These are phyloP conservation scores for Oxygymnocypris stewartii DNA, from an alignment of 2,113 vertebrate genomes.

Conservation along the genomic window DNA sequence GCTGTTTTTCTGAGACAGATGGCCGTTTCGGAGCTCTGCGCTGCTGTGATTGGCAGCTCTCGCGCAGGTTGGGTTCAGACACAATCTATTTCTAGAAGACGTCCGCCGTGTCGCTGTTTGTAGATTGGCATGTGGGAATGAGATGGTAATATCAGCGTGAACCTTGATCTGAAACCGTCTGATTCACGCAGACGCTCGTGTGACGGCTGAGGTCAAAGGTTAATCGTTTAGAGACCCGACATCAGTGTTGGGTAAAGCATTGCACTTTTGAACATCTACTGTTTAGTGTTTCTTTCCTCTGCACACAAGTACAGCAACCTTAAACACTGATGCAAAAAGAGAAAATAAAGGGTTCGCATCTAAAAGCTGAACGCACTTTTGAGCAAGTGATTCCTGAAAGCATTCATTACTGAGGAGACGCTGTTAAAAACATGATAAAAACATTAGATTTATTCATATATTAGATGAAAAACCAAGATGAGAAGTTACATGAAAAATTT, in stretches of 20 bases:
- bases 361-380: too few relatives aligned
- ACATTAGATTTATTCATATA: too few relatives aligned
- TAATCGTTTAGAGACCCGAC: neutral
- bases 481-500: too few relatives aligned
- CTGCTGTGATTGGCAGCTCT: neutral
- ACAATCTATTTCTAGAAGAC: neutral
- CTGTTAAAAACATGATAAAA: too few relatives aligned
- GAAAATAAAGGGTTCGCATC: too few relatives aligned
- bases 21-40: neutral
- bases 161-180: neutral
- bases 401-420: too few relatives aligned
- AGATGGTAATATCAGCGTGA: neutral
- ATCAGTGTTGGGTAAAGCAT: neutral
- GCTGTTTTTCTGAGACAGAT: constrained; percentile 42
- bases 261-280: neutral
- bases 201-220: too few relatives aligned
- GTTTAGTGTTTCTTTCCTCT: neutral
- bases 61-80: neutral
- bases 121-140: neutral
- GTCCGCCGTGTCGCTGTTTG: neutral
- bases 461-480: too few relatives aligned
- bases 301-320: too few relatives aligned
- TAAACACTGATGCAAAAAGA: too few relatives aligned
- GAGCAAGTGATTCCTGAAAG: too few relatives aligned
- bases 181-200: neutral